Evolutionary conservation across 92 coral and sea anemone genomes (phyloP), one percentile per base, ranked within the genome.

Genomic region (Epizoanthus stellaris): DNA sequence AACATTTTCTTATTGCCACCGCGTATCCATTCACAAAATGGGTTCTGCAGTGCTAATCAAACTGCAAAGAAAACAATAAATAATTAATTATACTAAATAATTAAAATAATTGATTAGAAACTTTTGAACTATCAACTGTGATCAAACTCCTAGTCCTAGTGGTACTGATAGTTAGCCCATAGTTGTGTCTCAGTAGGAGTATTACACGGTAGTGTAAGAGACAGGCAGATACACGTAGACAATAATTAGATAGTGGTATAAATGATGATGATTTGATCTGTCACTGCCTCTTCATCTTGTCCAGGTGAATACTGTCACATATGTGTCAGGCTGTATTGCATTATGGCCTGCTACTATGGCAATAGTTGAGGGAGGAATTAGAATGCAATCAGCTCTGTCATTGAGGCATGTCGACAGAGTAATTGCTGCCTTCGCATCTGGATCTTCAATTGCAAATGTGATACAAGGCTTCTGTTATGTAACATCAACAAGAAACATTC

Each of bases 301-400:
- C 7, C 52, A 95, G 98, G 88, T 87, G 23, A 89, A 75, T 20
- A 82, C 76, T 34, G 66, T 88, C 30, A 83, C 89, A 63, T 90
- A 89, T 69, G 77, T 95, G 38, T 93, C 98, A 8, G 98, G 98
- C 63, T 89, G 88, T 47, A 93, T 95, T 75, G 98, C 93, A 12
- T 86, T 95, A 66, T 90, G 90, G 84, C 97, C 98, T 11, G 86
- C 94, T 57, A 87, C 89, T 14, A 95, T 95, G 98, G 67, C 90
- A 3, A 23, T 95, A 39, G 77, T 91, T 4, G 77, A 85, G 13
- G 98, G 95, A 2, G 97, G 98, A 60, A 88, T 93, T 21, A 60
- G 69, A 15, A 30, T 45, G 20, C 93, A 95, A 61, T 85, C 97
- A n/a, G 87, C 95, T 52, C 64, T 95, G 69, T 88, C 98, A 15